Base-by-base conservation (phyloP, 1,140 invertebrate genomes). In the Drosophila cardini region DNA sequence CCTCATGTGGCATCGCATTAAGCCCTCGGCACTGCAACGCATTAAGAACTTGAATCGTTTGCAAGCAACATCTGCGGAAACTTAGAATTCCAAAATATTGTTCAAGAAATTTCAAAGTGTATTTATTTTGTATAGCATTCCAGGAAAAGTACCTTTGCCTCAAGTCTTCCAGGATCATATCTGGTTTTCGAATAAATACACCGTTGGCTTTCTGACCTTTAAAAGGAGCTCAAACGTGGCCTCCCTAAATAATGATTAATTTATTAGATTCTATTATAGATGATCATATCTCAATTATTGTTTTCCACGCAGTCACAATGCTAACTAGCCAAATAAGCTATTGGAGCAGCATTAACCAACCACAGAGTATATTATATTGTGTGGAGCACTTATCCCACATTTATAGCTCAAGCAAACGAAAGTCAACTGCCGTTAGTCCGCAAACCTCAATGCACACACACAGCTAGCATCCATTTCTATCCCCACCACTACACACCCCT, bases 391-490 rank as follows among this genome's bases (percentile, higher is more conserved):
- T 58, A 61, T 56, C 45, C 55, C 45, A 26, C 21, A 73, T 69
- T 74, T 76, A 55, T 68, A 53, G 55, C 32, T 32, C 43, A 55
- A 15, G 48, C 67, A 46, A 26, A 26, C 16, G 58, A 13, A 45
- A 63, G 40, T 30, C 53, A 76, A 81, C 69, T 69, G 60, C 75
- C 56, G 57, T 36, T 48, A 74, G 78, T 57, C 53, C 68, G 42
- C 56, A 76, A 75, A 80, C 45, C 67, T 71, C 72, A 61, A 30
- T 80, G 78, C 78, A 71, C 60, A 72, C 60, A 72, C 52, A 52
- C 30, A 52, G 18, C 34, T 55, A 55, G 52, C 46, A 42, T 26
- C n/a, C 18, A n/a, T n/a, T 36, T 15, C 18, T 15, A 32, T 26
- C n/a, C 16, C n/a, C 26, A 7, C 10, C 13, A 18, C 32, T 36